Evolutionary conservation across 2,888 invertebrate genomes (phyloP).

Genomic region (Amphiduros pacificus): DNA sequence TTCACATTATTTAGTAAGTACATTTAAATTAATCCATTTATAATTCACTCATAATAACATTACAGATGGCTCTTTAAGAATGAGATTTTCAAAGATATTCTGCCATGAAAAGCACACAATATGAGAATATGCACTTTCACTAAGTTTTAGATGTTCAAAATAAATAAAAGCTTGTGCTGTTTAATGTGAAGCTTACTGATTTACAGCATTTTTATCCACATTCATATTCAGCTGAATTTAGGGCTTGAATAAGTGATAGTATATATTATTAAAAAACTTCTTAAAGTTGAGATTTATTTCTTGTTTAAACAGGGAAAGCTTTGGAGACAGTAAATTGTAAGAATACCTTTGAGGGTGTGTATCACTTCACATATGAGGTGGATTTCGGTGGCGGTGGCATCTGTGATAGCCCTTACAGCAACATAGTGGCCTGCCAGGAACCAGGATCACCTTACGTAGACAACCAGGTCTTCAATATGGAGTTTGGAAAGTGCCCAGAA

Average conservation of each 20-base stretch:
- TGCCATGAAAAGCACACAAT: not conserved
- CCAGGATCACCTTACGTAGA: conserved; percentile 95
- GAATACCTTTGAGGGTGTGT: conserved; percentile 57
- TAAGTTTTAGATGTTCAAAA: too few relatives aligned
- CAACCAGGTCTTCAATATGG: conserved; percentile 94
- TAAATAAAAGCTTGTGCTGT: too few relatives aligned
- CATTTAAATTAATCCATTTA: not conserved
- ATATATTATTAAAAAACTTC: too few relatives aligned
- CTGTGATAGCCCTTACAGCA: conserved; percentile 82
- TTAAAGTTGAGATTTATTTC: not conserved
- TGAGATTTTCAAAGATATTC: not conserved
- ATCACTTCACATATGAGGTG: conserved; percentile 56
- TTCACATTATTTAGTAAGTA: conserved; percentile 34
- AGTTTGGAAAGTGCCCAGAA: conserved; percentile 78
- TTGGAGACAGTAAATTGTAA: conserved; percentile 53
- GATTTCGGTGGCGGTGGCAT: conserved; percentile 55
- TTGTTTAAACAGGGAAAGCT: conserved; percentile 35
- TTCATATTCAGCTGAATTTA: too few relatives aligned
- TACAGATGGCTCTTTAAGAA: too few relatives aligned
- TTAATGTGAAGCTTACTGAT: too few relatives aligned
- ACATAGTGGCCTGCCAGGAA: conserved; percentile 90
- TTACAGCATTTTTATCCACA: too few relatives aligned
- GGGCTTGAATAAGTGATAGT: too few relatives aligned
- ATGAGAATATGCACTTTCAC: too few relatives aligned
- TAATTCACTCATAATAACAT: not conserved